Conservation (phyloP, 37 sponge, comb jelly and placozoan genomes). For the Beroe ovata region DNA sequence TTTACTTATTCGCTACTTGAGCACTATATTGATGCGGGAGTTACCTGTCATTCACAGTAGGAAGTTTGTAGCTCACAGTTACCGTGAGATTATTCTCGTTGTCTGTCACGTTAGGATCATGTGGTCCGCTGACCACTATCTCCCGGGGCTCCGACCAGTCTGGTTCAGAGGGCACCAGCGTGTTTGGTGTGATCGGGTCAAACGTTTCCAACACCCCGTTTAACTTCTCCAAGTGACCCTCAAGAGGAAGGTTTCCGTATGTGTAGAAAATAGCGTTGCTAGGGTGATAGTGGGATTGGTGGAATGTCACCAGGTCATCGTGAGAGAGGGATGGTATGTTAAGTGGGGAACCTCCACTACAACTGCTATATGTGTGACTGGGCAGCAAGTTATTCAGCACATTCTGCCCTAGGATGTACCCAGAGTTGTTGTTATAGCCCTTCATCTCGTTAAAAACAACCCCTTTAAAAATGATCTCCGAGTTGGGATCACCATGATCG, state of each 20-base stretch:
- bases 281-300: conserved; percentile 89
- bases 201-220: conserved; percentile 70
- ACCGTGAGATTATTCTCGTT: conserved; percentile 44
- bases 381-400: conserved; percentile 81
- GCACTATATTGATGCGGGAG: too few species aligned
- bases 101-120: conserved; percentile 17
- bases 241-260: conserved; percentile 88
- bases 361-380: conserved; percentile 84
- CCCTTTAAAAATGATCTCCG: conserved; percentile 86
- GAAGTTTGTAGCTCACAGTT: conserved; percentile 70
- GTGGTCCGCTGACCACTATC: conserved; percentile 30
- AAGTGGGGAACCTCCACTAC: conserved; percentile 84
- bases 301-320: conserved; percentile 81
- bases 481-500: conserved; percentile 65
- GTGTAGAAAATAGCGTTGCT: conserved; percentile 89
- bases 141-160: conserved; percentile 73
- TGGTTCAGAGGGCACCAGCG: conserved; percentile 71
- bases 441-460: conserved; percentile 99
- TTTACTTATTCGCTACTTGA: too few species aligned
- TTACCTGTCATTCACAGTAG: conserved; percentile 71
- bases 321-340: conserved; percentile 78
- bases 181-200: conserved; percentile 18
- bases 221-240: conserved; percentile 75
- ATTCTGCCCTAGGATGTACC: conserved; percentile 72
- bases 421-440: conserved; percentile 80